phyloP scores from a whole-genome alignment of 2,888 invertebrate species.

The Rhorus exstirpatorius region DNA sequence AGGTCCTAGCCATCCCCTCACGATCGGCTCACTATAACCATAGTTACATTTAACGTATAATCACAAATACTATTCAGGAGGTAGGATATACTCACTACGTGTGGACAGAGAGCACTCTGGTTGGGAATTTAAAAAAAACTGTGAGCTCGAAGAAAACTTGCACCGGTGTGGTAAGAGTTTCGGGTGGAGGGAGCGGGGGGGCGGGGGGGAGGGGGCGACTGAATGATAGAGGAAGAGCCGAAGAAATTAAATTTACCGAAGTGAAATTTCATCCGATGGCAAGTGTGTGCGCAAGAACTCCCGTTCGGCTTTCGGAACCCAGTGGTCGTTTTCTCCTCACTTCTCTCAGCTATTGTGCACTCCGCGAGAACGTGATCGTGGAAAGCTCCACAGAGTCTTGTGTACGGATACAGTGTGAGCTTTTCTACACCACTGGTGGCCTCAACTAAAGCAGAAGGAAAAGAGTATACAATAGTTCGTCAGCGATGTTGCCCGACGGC shows the following conservation, averaged over 20 bases:
- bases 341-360: slow-evolving; percentile 59
- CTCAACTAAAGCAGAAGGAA: slow-evolving; percentile 55
- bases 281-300: slow-evolving; percentile 53
- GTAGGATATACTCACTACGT: slow-evolving; percentile 64
- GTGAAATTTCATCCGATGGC: slow-evolving; percentile 74
- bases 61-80: slow-evolving; percentile 52
- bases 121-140: slow-evolving; percentile 46
- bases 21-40: slow-evolving; percentile 36
- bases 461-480: slow-evolving; percentile 79
- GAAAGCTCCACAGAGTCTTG: slow-evolving; percentile 43
- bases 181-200: not conserved
- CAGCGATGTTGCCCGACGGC: slow-evolving; percentile 69
- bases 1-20: slow-evolving; percentile 17
- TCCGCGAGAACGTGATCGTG: slow-evolving; percentile 47
- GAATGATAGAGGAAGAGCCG: slow-evolving; percentile 37
- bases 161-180: slow-evolving; percentile 8
- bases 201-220: not conserved
- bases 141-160: slow-evolving; percentile 45
- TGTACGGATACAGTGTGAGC: slow-evolving; percentile 34
- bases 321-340: slow-evolving; percentile 29
- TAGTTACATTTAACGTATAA: slow-evolving; percentile 51
- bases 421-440: slow-evolving; percentile 36
- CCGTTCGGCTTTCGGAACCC: slow-evolving; percentile 17
- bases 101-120: slow-evolving; percentile 58
- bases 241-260: slow-evolving; percentile 78